phyloP scores from a whole-genome alignment of 2,113 vertebrate species.

The Leptosomus discolor region DNA sequence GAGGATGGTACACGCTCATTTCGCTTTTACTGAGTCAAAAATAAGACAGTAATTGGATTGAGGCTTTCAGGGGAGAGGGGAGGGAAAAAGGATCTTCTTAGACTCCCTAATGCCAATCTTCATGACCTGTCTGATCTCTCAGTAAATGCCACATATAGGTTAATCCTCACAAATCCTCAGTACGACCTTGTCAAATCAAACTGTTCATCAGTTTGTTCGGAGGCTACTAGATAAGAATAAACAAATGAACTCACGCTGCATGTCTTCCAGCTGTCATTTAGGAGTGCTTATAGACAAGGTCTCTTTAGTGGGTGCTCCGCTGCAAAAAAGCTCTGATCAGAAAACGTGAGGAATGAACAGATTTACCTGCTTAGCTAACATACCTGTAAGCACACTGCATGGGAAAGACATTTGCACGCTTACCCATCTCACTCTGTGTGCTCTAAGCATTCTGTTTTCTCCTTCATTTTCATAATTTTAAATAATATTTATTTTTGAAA shows the following conservation, averaged over 20 bases:
- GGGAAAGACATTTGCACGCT: rapidly evolving
- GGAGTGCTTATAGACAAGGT: background rate
- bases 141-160: slow-evolving; percentile 77
- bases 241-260: slow-evolving; percentile 18
- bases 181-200: slow-evolving; percentile 54
- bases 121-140: slow-evolving; percentile 73
- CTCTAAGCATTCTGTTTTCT: background rate
- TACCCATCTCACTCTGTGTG: background rate
- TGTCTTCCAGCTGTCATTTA: background rate
- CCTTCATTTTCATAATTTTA: background rate
- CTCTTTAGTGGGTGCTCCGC: background rate
- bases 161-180: slow-evolving; percentile 82
- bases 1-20: background rate
- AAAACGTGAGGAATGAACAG: background rate
- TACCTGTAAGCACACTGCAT: background rate
- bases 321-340: background rate
- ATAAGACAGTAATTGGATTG: slow-evolving; percentile 84
- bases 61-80: slow-evolving; percentile 66
- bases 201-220: slow-evolving; percentile 30
- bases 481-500: background rate
- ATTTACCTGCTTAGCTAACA: background rate
- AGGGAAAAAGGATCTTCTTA: slow-evolving; percentile 73
- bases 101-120: slow-evolving; percentile 79
- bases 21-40: slow-evolving; percentile 72
- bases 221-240: slow-evolving; percentile 24